Base-by-base conservation (phyloP, 2,797 vertebrate genomes). In the Remorina albescens region DNA sequence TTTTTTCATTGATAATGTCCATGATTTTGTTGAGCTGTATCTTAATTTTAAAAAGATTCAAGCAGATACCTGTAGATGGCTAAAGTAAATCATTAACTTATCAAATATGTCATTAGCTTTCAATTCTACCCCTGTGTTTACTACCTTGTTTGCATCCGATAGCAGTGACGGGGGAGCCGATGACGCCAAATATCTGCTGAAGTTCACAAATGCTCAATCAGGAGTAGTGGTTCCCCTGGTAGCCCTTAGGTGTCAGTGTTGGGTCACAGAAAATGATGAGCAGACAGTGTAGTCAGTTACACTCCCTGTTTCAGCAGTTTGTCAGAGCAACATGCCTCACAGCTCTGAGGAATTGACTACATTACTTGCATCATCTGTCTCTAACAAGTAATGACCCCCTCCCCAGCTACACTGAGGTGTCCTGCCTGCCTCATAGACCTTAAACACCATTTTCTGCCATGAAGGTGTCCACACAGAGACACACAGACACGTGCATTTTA, bases 221-320 rank as follows among this genome's bases (percentile, higher is more conserved):
- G 8, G 6, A 62, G 44, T n/a, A 41, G 60, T 23, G 6, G 21
- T 88, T 83, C 80, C 58, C 7, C 15, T 11, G 18, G 57, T 71
- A 36, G 74, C 88, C 93, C 67, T 75, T 86, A 92, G 93, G 88
- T 90, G 93, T 92, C 90, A 83, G 75, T 79, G 80, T 94, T 89
- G 92, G 83, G 82, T 87, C 78, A 76, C 50, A 56, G 36, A 69
- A 65, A 44, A 54, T 12, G 30, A 46, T n/a, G n/a, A n/a, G n/a
- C n/a, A n/a, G 42, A 42, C 44, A 13, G 6, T 34, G n/a, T 50
- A 32, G 56, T 73, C 67, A 47, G 55, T 32, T 44, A 1, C 9
- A 28, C 42, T 41, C 26, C 3, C 39, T 71, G 37, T 41, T 26
- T 75, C 26, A 49, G 51, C 67, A 54, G 64, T 62, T 68, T 47